phyloP scores from a whole-genome alignment of 2,797 vertebrate genomes.

The Thamnophis elegans region DNA sequence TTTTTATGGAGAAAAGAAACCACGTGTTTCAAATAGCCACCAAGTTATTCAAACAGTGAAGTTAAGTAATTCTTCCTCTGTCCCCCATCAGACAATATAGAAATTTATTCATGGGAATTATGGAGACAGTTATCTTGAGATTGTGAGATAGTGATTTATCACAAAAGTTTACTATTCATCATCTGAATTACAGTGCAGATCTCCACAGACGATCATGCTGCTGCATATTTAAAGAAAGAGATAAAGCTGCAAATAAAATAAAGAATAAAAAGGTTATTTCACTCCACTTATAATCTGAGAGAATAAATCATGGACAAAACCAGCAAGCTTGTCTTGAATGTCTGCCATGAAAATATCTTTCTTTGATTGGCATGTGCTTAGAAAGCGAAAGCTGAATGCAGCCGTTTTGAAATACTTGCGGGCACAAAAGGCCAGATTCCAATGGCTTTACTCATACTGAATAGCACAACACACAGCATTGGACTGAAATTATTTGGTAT shows the following conservation, averaged over 20 bases:
- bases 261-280: slow-evolving; percentile 11
- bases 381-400: background rate
- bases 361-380: background rate
- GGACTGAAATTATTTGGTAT: slow-evolving; percentile 15
- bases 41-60: background rate
- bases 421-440: slow-evolving; percentile 14
- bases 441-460: slow-evolving; percentile 5
- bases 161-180: slow-evolving; percentile 46
- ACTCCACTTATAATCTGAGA: slow-evolving; percentile 2
- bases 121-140: background rate
- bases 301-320: slow-evolving; percentile 31
- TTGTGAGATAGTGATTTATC: slow-evolving; percentile 34
- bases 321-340: background rate
- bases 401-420: background rate
- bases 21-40: background rate
- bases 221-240: slow-evolving; percentile 20
- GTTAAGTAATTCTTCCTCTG: background rate
- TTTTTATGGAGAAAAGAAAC: background rate
- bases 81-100: background rate
- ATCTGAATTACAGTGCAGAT: slow-evolving; percentile 36
- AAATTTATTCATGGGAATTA: slow-evolving; percentile 16
- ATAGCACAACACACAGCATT: slow-evolving; percentile 11
- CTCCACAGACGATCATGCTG: slow-evolving; percentile 22
- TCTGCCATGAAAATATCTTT: background rate
- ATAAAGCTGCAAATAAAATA: slow-evolving; percentile 26